Conservation (phyloP, 1,140 invertebrate genomes). For the Chlorops oryzae region DNA sequence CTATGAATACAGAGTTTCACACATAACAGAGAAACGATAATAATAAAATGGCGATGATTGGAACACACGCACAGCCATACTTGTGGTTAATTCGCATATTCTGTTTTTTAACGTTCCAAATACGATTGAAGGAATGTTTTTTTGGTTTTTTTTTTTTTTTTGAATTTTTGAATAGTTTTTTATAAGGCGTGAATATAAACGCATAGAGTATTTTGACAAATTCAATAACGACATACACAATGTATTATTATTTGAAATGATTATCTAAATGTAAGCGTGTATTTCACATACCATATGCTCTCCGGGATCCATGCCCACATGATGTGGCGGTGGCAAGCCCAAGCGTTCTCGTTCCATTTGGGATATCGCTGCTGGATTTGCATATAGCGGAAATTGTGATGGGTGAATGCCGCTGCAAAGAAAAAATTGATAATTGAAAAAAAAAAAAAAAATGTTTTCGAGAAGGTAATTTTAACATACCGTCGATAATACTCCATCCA, state of each 20-base stretch:
- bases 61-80: too few species aligned
- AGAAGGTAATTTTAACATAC: constrained; percentile 35
- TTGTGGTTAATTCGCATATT: constrained; percentile 30
- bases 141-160: constrained; percentile 8
- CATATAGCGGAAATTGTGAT: constrained; percentile 56
- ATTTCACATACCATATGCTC: constrained; percentile 58
- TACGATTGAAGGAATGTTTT: constrained; percentile 42
- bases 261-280: constrained; percentile 68
- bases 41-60: too few species aligned
- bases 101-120: constrained; percentile 34
- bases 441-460: background rate
- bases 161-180: constrained; percentile 37
- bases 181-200: constrained; percentile 41
- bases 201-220: constrained; percentile 51
- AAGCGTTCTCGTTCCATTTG: constrained; percentile 82
- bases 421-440: constrained; percentile 12
- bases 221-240: too few species aligned
- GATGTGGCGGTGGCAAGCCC: constrained; percentile 63
- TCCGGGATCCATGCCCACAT: constrained; percentile 55
- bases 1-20: too few species aligned
- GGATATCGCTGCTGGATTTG: constrained; percentile 62
- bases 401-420: constrained; percentile 53
- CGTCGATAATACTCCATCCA: constrained; percentile 86
- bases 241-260: too few species aligned
- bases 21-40: too few species aligned